Conservation (phyloP, 2,888 invertebrate species). For the Drosophila kambysellisi region DNA sequence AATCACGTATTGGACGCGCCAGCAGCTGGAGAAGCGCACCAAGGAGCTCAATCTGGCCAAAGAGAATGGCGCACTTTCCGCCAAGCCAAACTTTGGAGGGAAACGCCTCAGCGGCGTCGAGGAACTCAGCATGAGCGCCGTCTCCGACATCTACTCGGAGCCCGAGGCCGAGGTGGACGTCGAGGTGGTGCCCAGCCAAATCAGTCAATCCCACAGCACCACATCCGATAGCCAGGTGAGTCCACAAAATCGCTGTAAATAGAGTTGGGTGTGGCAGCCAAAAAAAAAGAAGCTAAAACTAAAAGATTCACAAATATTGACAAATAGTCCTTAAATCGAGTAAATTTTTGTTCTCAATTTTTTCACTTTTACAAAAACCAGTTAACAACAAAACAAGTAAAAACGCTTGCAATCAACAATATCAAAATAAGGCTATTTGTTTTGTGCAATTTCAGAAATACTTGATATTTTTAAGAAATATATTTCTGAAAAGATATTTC, state of each 20-base stretch:
- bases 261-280: slow-evolving; percentile 7
- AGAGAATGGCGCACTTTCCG: slow-evolving; percentile 80
- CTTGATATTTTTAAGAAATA: neutral
- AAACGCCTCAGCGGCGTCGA: slow-evolving; percentile 85
- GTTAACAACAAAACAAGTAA: neutral
- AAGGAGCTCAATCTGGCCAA: slow-evolving; percentile 89
- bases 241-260: slow-evolving; percentile 1
- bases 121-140: slow-evolving; percentile 85
- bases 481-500: neutral
- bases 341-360: neutral
- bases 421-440: neutral
- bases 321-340: neutral
- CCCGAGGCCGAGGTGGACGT: slow-evolving; percentile 69
- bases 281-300: neutral
- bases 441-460: neutral
- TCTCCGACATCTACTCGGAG: slow-evolving; percentile 81
- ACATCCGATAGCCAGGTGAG: slow-evolving; percentile 92
- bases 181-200: slow-evolving; percentile 84
- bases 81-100: slow-evolving; percentile 78
- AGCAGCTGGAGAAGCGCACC: slow-evolving; percentile 90
- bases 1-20: slow-evolving; percentile 88
- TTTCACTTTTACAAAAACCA: neutral
- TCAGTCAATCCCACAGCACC: slow-evolving; percentile 90
- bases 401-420: neutral
- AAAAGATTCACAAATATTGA: neutral